A percentile compares a stretch with the other conserved stretches of the same genome.
Conservation (phyloP, 2,797 vertebrate species). For the Hippopotamyrus pictus region DNA sequence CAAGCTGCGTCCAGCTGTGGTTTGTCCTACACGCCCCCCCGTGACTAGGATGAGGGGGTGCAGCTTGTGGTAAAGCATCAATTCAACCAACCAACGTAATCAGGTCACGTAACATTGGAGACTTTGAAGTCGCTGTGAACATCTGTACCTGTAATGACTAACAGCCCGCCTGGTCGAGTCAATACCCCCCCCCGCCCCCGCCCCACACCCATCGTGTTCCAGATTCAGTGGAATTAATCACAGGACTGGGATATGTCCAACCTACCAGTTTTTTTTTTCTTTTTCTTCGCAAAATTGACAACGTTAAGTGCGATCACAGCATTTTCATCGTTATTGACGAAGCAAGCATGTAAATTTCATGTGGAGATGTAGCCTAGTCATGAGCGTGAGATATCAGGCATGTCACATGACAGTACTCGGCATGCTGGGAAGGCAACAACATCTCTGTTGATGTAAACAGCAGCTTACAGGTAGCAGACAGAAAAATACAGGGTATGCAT, state of each 20-base stretch:
- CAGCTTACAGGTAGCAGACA: constrained; percentile 10
- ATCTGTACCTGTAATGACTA: constrained; percentile 68
- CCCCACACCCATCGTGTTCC: constrained; percentile 11
- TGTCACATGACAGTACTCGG: not conserved
- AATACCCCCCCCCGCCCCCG: constrained; percentile 35
- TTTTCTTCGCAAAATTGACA: constrained; percentile 42
- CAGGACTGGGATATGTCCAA: not conserved
- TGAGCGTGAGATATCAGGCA: not conserved
- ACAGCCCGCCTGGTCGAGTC: constrained; percentile 47
- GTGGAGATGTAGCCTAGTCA: not conserved
- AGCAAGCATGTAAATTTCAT: constrained; percentile 18
- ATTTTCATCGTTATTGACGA: constrained; percentile 34
- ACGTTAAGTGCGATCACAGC: constrained; percentile 37
- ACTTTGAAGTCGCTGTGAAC: constrained; percentile 68
- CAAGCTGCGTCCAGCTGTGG: not conserved
- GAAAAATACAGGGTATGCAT: not conserved
- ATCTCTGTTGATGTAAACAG: not conserved
- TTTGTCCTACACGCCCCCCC: not conserved
- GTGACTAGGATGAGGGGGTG: constrained; percentile 11
- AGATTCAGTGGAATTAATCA: constrained; percentile 9
- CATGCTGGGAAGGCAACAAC: constrained; percentile 5
- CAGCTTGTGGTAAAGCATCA: constrained; percentile 45
- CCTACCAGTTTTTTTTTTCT: not conserved
- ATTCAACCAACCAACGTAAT: constrained; percentile 56
- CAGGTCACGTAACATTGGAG: constrained; percentile 33